Evolutionary conservation across 2,113 vertebrate genomes (phyloP), one percentile per base, ranked within the genome.

Genomic region (Hyperoodon ampullatus): DNA sequence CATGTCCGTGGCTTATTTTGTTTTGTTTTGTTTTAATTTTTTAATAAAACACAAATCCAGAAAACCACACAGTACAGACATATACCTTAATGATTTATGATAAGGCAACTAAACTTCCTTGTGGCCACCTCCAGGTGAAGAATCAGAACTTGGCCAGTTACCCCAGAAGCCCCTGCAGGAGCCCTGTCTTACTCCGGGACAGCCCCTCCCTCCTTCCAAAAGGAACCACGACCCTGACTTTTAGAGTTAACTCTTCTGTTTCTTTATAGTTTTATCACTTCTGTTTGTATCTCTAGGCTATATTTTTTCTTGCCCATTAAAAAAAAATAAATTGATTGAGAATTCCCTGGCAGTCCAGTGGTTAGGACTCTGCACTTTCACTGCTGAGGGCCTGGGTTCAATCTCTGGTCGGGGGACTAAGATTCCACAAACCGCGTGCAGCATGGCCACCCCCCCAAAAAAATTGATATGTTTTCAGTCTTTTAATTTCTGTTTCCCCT

Each of bases 161-260:
- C 30, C 18, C 55, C 83, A 35, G 74, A 23, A 66, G n/a, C 24
- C 70, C 53, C 81, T 5, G 24, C 60, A 42, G 77, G 33, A 75
- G 1, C 30, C 30, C 44, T 1, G 18, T 10, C 50, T 39, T 42
- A 10, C 81, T 53, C 33, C n/a, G 47, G 74, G 47, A 53, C 9
- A n/a, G 77, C 26, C 28, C 61, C 33, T 44, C 14, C 42, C 18
- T 21, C 11, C 15, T 55, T 18, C 61, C 70, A 23, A 9, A 74
- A 44, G 39, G 19, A 6, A n/a, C 26, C 47, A 0, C 5, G 18
- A 1, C 21, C 28, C 63, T 4, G 13, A 55, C 6, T 16, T 35
- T 24, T 0, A n/a, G 15, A 24, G 21, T 4, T 28, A 16, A 53
- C 8, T 8, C 44, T 33, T 30, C 30, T 33, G 71, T 70, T 61